A percentile compares a stretch with the other conserved stretches of the same genome.
phyloP scores from a whole-genome alignment of 2,113 vertebrate genomes.

The Cephalopholis sonnerati region DNA sequence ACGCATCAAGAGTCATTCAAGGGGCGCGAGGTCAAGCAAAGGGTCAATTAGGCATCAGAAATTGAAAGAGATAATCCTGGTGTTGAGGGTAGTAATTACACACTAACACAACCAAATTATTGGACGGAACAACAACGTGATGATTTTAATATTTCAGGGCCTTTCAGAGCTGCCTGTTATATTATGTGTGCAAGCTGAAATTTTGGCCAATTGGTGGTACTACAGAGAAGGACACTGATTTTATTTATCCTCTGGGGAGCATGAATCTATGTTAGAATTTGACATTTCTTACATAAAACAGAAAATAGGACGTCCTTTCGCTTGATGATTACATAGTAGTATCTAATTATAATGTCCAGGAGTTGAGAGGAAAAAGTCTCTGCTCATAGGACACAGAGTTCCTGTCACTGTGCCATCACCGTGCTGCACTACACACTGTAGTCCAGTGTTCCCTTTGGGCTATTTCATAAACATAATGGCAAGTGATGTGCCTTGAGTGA shows the following conservation, averaged over 20 bases:
- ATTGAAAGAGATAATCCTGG: background rate
- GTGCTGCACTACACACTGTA: conserved; percentile 8
- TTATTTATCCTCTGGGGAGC: background rate
- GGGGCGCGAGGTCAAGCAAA: background rate
- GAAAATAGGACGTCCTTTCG: no score
- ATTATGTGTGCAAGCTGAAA: background rate
- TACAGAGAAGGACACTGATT: background rate
- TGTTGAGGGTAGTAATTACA: background rate
- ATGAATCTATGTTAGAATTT: background rate
- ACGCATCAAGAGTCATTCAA: no score
- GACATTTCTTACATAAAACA: no score
- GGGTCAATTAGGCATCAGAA: background rate
- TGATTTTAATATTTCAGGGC: background rate
- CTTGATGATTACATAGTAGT: no score
- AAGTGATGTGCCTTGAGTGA: conserved; percentile 50
- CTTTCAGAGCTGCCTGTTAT: background rate
- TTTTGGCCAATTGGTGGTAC: background rate
- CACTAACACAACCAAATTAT: background rate
- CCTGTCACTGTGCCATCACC: background rate
- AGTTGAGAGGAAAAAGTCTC: background rate
- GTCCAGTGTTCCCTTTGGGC: conserved; percentile 26
- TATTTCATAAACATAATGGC: conserved; percentile 37
- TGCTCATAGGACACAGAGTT: background rate
- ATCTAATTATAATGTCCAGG: background rate
- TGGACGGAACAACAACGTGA: background rate